Percentiles rank a stretch among this genome's conserved stretches.
These are phyloP conservation scores for Malthinus seriepunctatus DNA, from an alignment of 2,888 invertebrate genomes.

Conservation along the genomic window DNA sequence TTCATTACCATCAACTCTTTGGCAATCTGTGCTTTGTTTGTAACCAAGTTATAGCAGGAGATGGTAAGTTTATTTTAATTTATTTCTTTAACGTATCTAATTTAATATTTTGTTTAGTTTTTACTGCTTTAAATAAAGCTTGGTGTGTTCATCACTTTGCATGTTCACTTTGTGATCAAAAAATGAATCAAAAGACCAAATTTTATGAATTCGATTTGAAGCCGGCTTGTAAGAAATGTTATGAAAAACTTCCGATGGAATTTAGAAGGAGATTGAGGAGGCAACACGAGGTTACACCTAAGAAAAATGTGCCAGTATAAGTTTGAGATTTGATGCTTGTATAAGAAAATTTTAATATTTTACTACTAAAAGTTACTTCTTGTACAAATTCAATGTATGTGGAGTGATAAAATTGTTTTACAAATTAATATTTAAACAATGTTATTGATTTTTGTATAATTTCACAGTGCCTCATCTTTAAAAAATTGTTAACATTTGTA, in stretches of 20 bases:
- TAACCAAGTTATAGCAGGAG: constrained; percentile 96
- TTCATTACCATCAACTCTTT: constrained; percentile 98
- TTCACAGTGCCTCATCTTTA: too few relatives aligned
- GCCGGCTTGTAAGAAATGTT: constrained; percentile 98
- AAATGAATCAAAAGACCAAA: constrained; percentile 95
- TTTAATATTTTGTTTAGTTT: constrained; percentile 65
- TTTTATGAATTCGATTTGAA: constrained; percentile 99
- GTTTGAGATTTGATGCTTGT: too few relatives aligned
- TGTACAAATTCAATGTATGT: too few relatives aligned
- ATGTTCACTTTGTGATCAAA: constrained; percentile 94
- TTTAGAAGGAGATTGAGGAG: constrained; percentile 88
- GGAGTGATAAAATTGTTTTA: too few relatives aligned
- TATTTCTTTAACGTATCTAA: background rate
- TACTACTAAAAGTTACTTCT: too few relatives aligned
- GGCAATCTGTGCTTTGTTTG: constrained; percentile 99
- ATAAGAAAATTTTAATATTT: too few relatives aligned
- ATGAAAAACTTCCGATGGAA: constrained; percentile 94
- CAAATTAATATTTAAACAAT: too few relatives aligned
- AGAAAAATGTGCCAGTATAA: constrained; percentile 52
- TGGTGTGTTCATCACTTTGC: constrained; percentile 99
- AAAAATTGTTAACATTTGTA: too few relatives aligned
- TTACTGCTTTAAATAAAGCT: constrained; percentile 97
- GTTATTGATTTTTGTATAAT: too few relatives aligned
- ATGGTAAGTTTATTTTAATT: constrained; percentile 69
- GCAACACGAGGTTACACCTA: constrained; percentile 80